Evolutionary conservation across 2,888 invertebrate species (phyloP).

Genomic region (Isoperla grammatica): DNA sequence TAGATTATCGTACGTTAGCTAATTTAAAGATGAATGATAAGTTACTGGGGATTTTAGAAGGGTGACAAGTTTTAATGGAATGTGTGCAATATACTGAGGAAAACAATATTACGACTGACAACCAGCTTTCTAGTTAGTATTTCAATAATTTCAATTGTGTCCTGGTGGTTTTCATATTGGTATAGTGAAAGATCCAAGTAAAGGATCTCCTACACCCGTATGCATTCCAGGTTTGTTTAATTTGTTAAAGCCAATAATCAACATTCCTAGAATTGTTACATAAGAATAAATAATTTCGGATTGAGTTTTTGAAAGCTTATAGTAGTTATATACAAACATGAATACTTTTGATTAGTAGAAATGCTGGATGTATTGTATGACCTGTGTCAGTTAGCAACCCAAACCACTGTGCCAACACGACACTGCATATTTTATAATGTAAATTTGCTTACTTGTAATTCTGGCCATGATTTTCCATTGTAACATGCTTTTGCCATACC

Average conservation of each 20-base stretch:
- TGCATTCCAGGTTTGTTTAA: background rate
- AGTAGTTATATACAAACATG: no score
- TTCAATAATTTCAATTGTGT: background rate
- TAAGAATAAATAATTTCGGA: no score
- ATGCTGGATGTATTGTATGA: background rate
- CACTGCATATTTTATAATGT: background rate
- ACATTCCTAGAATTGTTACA: no score
- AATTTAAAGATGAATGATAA: slow-evolving; percentile 6
- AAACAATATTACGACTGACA: slow-evolving; percentile 14
- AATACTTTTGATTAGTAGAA: no score
- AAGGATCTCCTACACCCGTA: background rate
- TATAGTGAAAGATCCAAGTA: no score
- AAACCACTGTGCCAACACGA: slow-evolving; percentile 2
- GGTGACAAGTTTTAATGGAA: slow-evolving; percentile 11
- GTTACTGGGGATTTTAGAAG: slow-evolving; percentile 10
- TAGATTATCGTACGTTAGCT: slow-evolving; percentile 3
- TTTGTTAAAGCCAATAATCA: background rate
- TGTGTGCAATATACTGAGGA: slow-evolving; percentile 12
- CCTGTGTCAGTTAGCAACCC: background rate
- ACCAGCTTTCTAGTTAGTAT: slow-evolving; percentile 5
- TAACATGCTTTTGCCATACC: no score
- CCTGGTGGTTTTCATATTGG: no score
- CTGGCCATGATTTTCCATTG: no score
- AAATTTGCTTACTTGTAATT: background rate
- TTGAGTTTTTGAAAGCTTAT: no score